Base-by-base conservation (phyloP, 1,140 invertebrate genomes). In the Drosophila simulans region DNA sequence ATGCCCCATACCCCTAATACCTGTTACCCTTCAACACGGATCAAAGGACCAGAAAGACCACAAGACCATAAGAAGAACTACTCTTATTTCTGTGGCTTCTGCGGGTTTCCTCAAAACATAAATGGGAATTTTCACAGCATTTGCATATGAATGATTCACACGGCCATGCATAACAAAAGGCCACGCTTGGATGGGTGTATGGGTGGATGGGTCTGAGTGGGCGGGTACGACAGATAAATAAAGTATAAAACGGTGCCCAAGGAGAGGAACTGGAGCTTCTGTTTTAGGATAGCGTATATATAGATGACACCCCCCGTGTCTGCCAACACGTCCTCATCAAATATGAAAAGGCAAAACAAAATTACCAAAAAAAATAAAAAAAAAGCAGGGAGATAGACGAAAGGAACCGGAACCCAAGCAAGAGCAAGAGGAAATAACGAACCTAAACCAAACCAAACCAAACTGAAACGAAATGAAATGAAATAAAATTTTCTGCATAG, bases 131-230 rank as follows among this genome's bases (percentile, higher is more conserved):
- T 78, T 77, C 74, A 78, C 78, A 85, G 74, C 64, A 86, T 88
- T 86, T 88, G 83, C 83, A 86, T 88, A 88, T 76, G 82, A 86
- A 88, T 83, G 70, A 76, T 82, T 76, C 54, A 63, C 55, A 46
- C 51, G 48, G 54, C 45, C 57, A 75, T 60, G 62, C 77, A 77
- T 69, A 86, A 86, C 68, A 86, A 81, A 77, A 39, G 58, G 34
- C 45, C 15, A 17, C n/a, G 48, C 13, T 52, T 46, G 46, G 56
- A 35, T 48, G 11, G 35, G 2, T 40, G 34, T 4, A 40, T 37
- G 34, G 27, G 12, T 31, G 31, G 8, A 10, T 31, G 31, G 2
- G 7, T 8, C 11, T 11, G 3, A 12, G 25, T 22, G 27, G 10
- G 17, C 8, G 31, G 4, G 27, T n/a, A 42, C 46, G 12, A 40